Conservation (phyloP, 92 coral and sea anemone genomes). For the Zoanthus sansibaricus region DNA sequence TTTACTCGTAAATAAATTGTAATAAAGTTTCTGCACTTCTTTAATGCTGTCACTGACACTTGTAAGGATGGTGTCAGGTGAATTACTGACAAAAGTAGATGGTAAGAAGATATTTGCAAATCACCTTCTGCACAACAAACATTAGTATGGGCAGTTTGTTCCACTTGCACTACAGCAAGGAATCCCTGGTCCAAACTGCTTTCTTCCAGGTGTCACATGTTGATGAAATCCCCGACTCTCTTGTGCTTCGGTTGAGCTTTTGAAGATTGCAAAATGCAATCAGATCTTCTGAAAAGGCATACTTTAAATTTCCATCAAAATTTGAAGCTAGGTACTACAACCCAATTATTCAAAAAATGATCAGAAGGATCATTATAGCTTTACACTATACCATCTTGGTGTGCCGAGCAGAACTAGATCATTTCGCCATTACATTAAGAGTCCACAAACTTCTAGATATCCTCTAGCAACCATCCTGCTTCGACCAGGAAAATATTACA, state of each 20-base stretch:
- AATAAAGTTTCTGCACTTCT: too few species aligned
- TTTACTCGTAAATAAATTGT: too few species aligned
- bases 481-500: slow-evolving; percentile 20
- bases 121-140: slow-evolving; percentile 19
- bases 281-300: slow-evolving; percentile 23
- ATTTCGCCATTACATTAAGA: not conserved
- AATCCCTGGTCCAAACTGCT: slow-evolving; percentile 19
- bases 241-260: slow-evolving; percentile 14
- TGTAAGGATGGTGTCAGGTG: slow-evolving; percentile 1
- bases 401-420: slow-evolving; percentile 27
- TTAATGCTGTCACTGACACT: too few species aligned
- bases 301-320: slow-evolving; percentile 12
- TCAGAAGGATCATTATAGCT: slow-evolving; percentile 4
- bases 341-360: slow-evolving; percentile 32
- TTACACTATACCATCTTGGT: slow-evolving; percentile 13
- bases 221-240: slow-evolving; percentile 8
- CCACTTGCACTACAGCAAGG: slow-evolving; percentile 36
- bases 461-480: slow-evolving; percentile 3
- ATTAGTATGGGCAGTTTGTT: slow-evolving; percentile 8
- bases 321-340: slow-evolving; percentile 41
- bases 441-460: slow-evolving; percentile 2
- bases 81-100: not conserved
- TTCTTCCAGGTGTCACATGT: slow-evolving; percentile 19
- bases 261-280: slow-evolving; percentile 10
- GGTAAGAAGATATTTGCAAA: not conserved